Conservation (phyloP, 2,797 vertebrate genomes). For the Spondyliosoma cantharus region DNA sequence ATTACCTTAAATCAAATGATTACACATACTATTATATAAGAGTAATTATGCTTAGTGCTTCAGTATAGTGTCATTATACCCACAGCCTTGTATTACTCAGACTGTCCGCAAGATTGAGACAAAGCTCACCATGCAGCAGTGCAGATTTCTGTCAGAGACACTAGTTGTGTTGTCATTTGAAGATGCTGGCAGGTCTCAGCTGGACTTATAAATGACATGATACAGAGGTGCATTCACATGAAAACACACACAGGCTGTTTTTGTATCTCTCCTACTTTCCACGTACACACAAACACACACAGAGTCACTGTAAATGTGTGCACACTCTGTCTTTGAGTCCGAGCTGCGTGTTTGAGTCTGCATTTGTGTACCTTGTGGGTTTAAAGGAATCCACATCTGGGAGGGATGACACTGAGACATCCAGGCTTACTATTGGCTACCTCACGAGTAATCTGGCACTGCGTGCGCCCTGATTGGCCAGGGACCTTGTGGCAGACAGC, state of each 20-base stretch:
- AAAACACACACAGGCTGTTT: slow-evolving; percentile 17
- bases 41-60: background rate
- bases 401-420: slow-evolving; percentile 59
- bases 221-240: background rate
- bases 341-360: slow-evolving; percentile 39
- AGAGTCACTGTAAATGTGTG: slow-evolving; percentile 7
- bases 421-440: slow-evolving; percentile 66
- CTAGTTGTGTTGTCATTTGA: slow-evolving; percentile 3
- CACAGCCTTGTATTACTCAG: background rate
- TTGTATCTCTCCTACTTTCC: background rate
- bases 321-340: slow-evolving; percentile 36
- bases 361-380: slow-evolving; percentile 73
- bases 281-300: background rate
- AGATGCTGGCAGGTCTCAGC: background rate
- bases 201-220: background rate
- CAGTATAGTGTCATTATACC: background rate
- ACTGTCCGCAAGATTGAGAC: slow-evolving; percentile 62
- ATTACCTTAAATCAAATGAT: background rate
- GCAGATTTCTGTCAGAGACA: slow-evolving; percentile 2
- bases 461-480: slow-evolving; percentile 66
- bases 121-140: slow-evolving; percentile 21
- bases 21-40: background rate
- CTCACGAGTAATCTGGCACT: slow-evolving; percentile 59
- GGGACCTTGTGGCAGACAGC: slow-evolving; percentile 56
- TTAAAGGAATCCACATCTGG: slow-evolving; percentile 76